A percentile compares a stretch with the other conserved stretches of the same genome.
phyloP scores from a whole-genome alignment of 1,140 invertebrate genomes.

The Laupala kohalensis region DNA sequence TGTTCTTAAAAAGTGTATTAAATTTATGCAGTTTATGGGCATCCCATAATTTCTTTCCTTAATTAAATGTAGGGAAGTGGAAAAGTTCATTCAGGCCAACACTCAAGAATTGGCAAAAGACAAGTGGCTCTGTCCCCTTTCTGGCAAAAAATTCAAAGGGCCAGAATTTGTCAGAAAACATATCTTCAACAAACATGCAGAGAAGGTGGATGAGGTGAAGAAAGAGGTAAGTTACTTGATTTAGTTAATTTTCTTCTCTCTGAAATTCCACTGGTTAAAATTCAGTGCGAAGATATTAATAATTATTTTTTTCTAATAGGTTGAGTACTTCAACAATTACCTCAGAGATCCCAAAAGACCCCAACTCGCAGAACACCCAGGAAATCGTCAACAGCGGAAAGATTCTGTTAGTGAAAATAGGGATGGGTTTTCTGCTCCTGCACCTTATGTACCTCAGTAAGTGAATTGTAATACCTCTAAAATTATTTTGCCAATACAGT shows the following conservation, averaged over 20 bases:
- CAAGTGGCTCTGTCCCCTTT: conserved; percentile 96
- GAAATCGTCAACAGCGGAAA: conserved; percentile 29
- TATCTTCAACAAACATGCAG: conserved; percentile 92
- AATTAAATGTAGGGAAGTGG: conserved; percentile 49
- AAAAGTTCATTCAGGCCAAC: conserved; percentile 88
- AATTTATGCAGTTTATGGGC: too few species aligned
- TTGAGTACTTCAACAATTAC: conserved; percentile 97
- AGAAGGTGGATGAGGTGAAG: conserved; percentile 93
- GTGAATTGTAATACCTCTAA: not conserved
- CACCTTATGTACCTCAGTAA: conserved; percentile 12
- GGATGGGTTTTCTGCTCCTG: conserved; percentile 7
- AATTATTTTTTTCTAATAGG: conserved; percentile 24
- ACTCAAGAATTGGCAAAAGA: conserved; percentile 92
- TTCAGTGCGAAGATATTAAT: too few species aligned
- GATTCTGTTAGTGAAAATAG: not conserved
- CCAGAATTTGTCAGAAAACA: conserved; percentile 98
- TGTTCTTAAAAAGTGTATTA: not conserved
- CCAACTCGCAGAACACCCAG: conserved; percentile 78
- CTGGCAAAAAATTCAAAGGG: conserved; percentile 98
- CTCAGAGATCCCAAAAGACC: conserved; percentile 88
- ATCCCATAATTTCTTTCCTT: conserved; percentile 18
- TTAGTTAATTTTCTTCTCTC: not conserved
- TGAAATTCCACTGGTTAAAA: too few species aligned
- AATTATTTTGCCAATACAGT: not conserved
- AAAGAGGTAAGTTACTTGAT: conserved; percentile 53